Evolutionary conservation across 2,888 invertebrate genomes (phyloP).

Genomic region (Andrena bicolor): DNA sequence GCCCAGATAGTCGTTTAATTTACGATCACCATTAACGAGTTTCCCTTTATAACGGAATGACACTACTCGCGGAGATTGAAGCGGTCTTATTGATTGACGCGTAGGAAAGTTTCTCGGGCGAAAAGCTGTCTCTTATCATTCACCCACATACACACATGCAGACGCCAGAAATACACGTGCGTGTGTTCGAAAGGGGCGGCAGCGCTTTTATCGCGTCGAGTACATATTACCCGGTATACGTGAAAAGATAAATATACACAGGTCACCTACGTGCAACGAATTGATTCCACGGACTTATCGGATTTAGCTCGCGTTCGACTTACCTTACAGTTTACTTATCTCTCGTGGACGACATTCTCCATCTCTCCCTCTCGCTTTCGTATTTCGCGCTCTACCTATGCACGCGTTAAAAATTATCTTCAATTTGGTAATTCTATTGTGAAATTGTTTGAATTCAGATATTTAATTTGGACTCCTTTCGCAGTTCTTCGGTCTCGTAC

Average conservation of each 20-base stretch:
- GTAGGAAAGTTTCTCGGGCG: constrained; percentile 38
- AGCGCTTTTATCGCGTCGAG: constrained; percentile 44
- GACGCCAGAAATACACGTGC: constrained; percentile 1
- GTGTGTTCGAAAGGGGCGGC: constrained; percentile 41
- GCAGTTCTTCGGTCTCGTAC: too few relatives aligned
- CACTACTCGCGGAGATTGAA: neutral
- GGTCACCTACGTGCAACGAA: constrained; percentile 60
- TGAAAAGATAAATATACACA: constrained; percentile 68
- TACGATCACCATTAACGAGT: constrained; percentile 28
- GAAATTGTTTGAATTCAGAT: neutral
- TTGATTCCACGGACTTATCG: constrained; percentile 66
- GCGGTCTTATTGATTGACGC: constrained; percentile 35
- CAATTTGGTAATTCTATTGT: neutral
- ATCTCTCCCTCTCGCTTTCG: neutral
- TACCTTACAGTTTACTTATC: constrained; percentile 54
- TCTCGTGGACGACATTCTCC: constrained; percentile 33
- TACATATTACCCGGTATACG: constrained; percentile 48
- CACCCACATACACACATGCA: neutral
- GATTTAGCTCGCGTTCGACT: constrained; percentile 54
- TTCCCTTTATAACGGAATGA: neutral
- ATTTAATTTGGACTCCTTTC: too few relatives aligned
- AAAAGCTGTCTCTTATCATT: constrained; percentile 63
- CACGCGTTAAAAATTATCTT: constrained; percentile 11
- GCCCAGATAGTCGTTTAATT: constrained; percentile 31
- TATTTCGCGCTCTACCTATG: neutral